Evolutionary conservation across 2,888 invertebrate species (phyloP), one percentile per base, ranked within the genome.

Genomic region (Cerastis rubricosa): DNA sequence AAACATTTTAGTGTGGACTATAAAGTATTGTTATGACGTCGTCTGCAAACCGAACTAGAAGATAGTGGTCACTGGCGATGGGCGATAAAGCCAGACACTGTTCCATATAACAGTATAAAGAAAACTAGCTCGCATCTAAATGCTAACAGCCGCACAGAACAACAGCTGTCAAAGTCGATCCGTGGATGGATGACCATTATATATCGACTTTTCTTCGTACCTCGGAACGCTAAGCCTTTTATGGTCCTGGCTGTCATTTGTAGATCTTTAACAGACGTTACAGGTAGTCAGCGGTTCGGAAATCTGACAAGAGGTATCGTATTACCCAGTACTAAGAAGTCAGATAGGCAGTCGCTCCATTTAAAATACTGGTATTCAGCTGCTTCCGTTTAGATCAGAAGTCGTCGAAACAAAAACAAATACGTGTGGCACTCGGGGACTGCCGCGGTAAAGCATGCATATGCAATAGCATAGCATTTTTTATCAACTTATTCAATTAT

Each of bases 11-110:
- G 35, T 80, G 54, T n/a, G 4, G 9, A 11, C 19, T 43, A 57
- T 85, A 85, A 85, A 85, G 49, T 51, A 40, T 47, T 54, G 43
- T 80, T 80, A 80, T 80, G 80, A 61, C 51, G n/a, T 8, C n/a
- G 63, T 45, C 43, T 54, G n/a, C 45, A n/a, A 29, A 63, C 51
- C 17, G 51, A 65, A 11, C 43, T 19, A 25, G 43, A 47, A 79
- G n/a, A n/a, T 43, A 43, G 35, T 64, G 85, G 47, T 22, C 51
- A 61, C 35, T 59, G 7, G 3, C 19, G 3, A 61, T n/a, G 64
- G 64, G n/a, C 12, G n/a, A 61, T 47, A 43, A 67, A 63, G 0
- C 29, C 19, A 29, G 61, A 54, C 43, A 40, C 14, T 71, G 80
- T 19, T 49, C 5, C 5, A 66, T 49, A 7, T 22, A 22, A 25